These are phyloP conservation scores for Vulpes lagopus DNA, from an alignment of 2,113 vertebrate species.

Conservation along the genomic window DNA sequence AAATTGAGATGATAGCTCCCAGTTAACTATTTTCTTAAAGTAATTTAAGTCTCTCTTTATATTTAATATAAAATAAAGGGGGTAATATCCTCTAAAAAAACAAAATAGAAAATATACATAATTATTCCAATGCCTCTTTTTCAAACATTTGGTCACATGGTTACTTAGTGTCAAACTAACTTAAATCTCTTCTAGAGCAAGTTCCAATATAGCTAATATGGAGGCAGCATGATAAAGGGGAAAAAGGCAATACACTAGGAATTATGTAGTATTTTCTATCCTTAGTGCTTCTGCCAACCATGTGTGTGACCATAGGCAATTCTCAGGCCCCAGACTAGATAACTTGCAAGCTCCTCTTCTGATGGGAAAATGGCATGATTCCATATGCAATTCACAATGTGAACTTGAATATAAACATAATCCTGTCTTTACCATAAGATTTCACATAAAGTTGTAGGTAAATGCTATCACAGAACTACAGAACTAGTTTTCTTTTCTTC, in stretches of 20 bases:
- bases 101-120: background rate
- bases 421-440: background rate
- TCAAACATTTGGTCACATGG: background rate
- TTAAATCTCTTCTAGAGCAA: background rate
- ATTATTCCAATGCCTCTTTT: background rate
- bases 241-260: background rate
- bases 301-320: background rate
- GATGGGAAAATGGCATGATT: conserved; percentile 28
- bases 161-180: conserved; percentile 17
- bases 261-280: background rate
- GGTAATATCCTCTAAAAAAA: background rate
- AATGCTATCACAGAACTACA: background rate
- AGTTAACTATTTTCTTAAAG: conserved; percentile 6
- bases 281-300: background rate
- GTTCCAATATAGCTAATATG: background rate
- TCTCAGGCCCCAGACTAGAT: background rate
- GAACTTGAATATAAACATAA: background rate
- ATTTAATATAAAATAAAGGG: background rate
- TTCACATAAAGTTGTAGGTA: background rate
- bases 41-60: background rate
- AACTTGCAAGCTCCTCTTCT: background rate
- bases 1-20: background rate
- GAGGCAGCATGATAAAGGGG: background rate
- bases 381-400: background rate
- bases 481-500: background rate